Evolutionary conservation across 2,888 invertebrate species (phyloP).

Genomic region (Morpho helenor): DNA sequence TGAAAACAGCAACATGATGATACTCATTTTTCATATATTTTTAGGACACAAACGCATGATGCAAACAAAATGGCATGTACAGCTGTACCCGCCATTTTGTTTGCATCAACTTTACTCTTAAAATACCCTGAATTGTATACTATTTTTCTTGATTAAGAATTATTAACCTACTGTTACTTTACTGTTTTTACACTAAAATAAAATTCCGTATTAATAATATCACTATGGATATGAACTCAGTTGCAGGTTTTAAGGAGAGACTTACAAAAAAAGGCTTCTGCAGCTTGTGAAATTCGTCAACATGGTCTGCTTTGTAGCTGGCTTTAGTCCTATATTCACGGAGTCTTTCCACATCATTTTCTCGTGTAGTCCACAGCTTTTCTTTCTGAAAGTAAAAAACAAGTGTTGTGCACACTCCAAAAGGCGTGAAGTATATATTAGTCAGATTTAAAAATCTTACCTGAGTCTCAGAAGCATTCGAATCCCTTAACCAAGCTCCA

Average conservation of each 20-base stretch:
- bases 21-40: no score
- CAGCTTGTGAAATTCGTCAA: slow-evolving; percentile 73
- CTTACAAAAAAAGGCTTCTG: slow-evolving; percentile 73
- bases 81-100: no score
- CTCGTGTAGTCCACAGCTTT: slow-evolving; percentile 91
- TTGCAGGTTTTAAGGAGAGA: no score
- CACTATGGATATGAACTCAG: no score
- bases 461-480: slow-evolving; percentile 69
- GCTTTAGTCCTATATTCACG: slow-evolving; percentile 89
- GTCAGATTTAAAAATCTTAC: slow-evolving; percentile 32
- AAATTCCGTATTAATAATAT: no score
- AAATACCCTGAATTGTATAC: no score
- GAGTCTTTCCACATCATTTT: slow-evolving; percentile 84
- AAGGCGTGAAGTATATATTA: not conserved
- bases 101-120: no score
- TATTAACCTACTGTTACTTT: no score
- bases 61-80: no score
- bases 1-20: slow-evolving; percentile 56
- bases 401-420: not conserved
- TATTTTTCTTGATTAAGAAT: no score
- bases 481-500: slow-evolving; percentile 93
- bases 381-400: slow-evolving; percentile 68
- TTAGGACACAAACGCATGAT: no score
- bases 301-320: slow-evolving; percentile 77
- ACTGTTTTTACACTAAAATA: no score